Evolutionary conservation across 1,140 invertebrate species (phyloP), one percentile per base, ranked within the genome.

Genomic region (Caenorhabditis inopinata): DNA sequence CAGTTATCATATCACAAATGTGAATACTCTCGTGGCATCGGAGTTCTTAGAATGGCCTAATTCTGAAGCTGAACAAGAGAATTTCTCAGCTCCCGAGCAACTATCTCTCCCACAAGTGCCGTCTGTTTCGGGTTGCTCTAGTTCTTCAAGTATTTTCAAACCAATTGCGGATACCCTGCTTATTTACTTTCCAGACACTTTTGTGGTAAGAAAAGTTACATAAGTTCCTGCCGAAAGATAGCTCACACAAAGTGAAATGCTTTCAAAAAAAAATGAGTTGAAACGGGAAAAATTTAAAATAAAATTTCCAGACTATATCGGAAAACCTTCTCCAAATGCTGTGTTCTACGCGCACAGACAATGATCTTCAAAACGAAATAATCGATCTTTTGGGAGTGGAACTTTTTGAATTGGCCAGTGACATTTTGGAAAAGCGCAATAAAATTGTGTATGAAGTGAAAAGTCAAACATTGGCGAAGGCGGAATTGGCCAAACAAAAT

Each of bases 31-130:
- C n/a, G n/a, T n/a, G 12, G 18, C 6, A 29, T 38, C 29, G 11
- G 58, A 68, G 23, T 68, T 42, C 12, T 32, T 68, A 6, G 58
- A 68, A 68, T 68, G 58, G 58, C 32, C 58, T 12, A 68, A 68
- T 68, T 68, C 32, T 21, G 58, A 68, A 21, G 58, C 58, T 1
- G 58, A 68, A 68, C 16, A 23, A 3, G 58, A 23, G 12, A 21
- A 42, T 68, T 68, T 68, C 12, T 38, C 32, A 3, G 7, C 32
- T 18, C 32, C 32, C 2, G 58, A 68, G 1, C 32, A 11, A 9
- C 16, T 16, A 18, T 21, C 32, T 9, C 58, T 68, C 9, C 58
- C 58, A 18, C 16, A 68, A 68, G 58, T 38, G 5, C 58, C 58
- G 0, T 42, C 32, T 3, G 38, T 32, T 6, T 68, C 58, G 3